phyloP scores from a whole-genome alignment of 2,797 vertebrate genomes.

The Notoglanidium macrostoma region DNA sequence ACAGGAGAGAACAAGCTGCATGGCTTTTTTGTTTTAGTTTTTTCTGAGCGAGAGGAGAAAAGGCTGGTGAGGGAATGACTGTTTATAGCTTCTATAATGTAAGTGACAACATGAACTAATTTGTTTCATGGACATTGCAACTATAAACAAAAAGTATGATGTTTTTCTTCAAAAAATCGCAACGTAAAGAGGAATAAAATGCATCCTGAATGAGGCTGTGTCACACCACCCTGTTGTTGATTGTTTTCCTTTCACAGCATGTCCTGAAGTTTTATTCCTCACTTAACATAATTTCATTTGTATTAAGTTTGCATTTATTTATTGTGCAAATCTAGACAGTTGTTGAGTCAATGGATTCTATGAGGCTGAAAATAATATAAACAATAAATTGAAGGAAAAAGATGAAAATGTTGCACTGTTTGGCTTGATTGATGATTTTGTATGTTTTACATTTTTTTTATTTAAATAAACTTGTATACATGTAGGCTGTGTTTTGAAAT shows the following conservation, averaged over 20 bases:
- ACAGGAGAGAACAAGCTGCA: no score
- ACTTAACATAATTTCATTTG: not conserved
- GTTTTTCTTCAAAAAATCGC: no score
- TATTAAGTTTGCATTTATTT: not conserved
- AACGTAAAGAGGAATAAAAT: not conserved
- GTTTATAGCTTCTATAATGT: no score
- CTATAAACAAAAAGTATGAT: not conserved
- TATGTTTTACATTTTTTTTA: no score
- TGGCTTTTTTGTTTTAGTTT: no score
- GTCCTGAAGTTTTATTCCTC: not conserved
- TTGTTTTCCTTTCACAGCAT: not conserved
- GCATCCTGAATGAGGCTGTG: not conserved
- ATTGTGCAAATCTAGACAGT: not conserved
- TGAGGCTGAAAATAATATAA: not conserved
- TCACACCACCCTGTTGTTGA: no score
- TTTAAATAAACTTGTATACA: not conserved
- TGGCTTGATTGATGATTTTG: not conserved
- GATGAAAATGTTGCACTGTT: not conserved
- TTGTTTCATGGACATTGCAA: not conserved
- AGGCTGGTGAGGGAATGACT: no score
- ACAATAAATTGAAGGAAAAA: not conserved
- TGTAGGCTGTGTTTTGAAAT: not conserved
- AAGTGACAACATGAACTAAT: no score
- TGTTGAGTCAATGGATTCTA: not conserved
- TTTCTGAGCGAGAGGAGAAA: no score